Evolutionary conservation across 2,888 invertebrate species (phyloP).

Genomic region (Archips xylosteana): DNA sequence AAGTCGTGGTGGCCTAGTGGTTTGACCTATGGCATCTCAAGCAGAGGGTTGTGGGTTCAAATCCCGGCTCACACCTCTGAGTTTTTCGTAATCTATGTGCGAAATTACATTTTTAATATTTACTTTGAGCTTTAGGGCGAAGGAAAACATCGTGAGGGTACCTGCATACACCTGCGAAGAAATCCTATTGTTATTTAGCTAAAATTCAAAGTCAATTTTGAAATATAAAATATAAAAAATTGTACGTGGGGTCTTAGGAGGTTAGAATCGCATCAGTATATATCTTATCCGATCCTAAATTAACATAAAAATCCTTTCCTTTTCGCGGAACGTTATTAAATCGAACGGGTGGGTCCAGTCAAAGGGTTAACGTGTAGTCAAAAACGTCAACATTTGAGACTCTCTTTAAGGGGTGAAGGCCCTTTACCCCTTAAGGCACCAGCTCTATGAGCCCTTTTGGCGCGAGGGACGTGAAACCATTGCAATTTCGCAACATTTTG

Average conservation of each 20-base stretch:
- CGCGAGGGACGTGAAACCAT: background rate
- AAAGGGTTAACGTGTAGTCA: slow-evolving; percentile 24
- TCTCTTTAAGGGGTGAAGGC: slow-evolving; percentile 5
- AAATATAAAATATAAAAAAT: no score
- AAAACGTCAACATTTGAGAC: slow-evolving; percentile 23
- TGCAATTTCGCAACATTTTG: slow-evolving; percentile 19
- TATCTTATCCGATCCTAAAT: background rate
- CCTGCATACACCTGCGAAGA: no score
- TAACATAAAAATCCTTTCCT: slow-evolving; percentile 10
- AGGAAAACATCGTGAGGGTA: no score
- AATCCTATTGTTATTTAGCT: no score
- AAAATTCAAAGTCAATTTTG: no score
- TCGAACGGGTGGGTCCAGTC: slow-evolving; percentile 21
- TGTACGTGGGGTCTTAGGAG: background rate
- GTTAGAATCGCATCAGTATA: background rate
- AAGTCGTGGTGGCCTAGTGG: no score
- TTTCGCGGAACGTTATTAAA: slow-evolving; percentile 24
- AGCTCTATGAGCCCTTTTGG: background rate
- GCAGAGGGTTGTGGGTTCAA: no score
- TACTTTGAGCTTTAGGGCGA: no score
- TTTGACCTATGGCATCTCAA: no score
- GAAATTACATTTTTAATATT: no score
- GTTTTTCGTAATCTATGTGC: no score
- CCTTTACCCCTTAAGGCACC: slow-evolving; percentile 21
- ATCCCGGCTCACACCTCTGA: no score